Conservation (phyloP, 2,797 vertebrate species). For the Columba guinea region DNA sequence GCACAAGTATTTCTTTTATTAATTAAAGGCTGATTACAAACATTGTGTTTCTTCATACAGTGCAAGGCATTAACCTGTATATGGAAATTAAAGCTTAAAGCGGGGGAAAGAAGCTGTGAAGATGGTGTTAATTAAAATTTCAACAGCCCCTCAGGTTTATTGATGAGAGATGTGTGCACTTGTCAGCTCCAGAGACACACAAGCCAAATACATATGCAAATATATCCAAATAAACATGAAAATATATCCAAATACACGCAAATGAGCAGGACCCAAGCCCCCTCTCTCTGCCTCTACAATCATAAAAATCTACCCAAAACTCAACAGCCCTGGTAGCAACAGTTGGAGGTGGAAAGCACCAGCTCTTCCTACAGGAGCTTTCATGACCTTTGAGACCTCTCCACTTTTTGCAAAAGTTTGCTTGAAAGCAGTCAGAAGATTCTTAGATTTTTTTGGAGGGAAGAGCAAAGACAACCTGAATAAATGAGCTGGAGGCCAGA, state of each 20-base stretch:
- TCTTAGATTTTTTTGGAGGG: background rate
- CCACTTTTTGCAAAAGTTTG: background rate
- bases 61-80: background rate
- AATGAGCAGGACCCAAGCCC: background rate
- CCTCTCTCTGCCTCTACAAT: background rate
- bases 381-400: background rate
- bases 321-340: background rate
- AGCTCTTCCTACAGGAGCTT: background rate
- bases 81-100: background rate
- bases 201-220: fast-evolving
- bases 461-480: background rate
- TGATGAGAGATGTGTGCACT: background rate
- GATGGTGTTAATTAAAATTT: background rate
- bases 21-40: background rate
- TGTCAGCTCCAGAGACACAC: background rate
- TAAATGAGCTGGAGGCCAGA: background rate
- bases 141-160: background rate
- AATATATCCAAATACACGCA: background rate
- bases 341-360: background rate
- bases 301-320: background rate
- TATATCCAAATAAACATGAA: fast-evolving
- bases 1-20: background rate
- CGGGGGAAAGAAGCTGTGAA: fast-evolving
- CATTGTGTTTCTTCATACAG: background rate
- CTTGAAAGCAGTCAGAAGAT: background rate